Evolutionary conservation across 2,888 invertebrate species (phyloP).

Genomic region (Eueremaeus valkanovi): DNA sequence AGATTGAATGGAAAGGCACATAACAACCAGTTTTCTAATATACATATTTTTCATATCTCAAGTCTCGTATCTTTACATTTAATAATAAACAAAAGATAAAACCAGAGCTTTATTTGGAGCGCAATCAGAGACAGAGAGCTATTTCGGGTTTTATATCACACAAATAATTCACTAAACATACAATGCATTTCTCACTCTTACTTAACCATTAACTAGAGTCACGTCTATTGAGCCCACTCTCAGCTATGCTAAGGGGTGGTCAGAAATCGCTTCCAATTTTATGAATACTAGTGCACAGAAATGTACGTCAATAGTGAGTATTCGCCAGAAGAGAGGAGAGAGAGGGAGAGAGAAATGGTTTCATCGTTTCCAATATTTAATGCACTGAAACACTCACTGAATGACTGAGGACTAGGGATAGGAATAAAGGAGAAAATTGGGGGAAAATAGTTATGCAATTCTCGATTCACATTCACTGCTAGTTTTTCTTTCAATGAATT

Average conservation of each 20-base stretch:
- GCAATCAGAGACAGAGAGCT: not conserved
- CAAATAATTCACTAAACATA: constrained; percentile 23
- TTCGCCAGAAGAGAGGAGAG: not conserved
- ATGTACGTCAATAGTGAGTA: not conserved
- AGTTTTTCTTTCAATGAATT: not conserved
- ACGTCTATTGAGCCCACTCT: constrained; percentile 18
- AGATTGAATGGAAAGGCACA: not conserved
- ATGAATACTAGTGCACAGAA: not conserved
- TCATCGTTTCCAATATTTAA: constrained; percentile 28
- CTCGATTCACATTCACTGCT: too few species aligned
- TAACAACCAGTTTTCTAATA: not conserved
- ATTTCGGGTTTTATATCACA: constrained; percentile 27
- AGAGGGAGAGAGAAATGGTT: not conserved
- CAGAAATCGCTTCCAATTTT: constrained; percentile 3
- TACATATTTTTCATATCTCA: not conserved
- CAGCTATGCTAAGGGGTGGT: not conserved
- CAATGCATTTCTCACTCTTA: constrained; percentile 29
- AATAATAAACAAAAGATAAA: constrained; percentile 24
- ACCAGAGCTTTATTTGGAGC: not conserved
- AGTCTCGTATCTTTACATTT: not conserved
- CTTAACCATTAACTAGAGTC: constrained; percentile 29
- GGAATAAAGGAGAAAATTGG: not conserved
- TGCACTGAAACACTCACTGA: constrained; percentile 1
- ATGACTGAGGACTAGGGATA: not conserved
- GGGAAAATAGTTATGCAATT: constrained; percentile 23